Evolutionary conservation across 2,888 invertebrate genomes (phyloP), one percentile per base, ranked within the genome.

Genomic region (Blomia tropicalis): DNA sequence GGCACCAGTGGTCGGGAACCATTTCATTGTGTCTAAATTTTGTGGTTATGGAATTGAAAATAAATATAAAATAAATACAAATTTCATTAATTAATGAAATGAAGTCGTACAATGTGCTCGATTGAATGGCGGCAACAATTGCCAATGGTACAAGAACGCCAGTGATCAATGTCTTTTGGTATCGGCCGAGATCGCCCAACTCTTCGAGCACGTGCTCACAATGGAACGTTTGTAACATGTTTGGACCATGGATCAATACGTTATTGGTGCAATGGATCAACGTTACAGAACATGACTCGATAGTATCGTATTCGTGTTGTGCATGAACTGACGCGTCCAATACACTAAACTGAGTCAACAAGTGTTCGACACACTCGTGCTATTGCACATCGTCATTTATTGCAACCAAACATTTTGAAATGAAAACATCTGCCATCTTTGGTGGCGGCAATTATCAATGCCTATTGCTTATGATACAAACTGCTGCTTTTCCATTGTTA

Each of bases 1-100:
- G 17, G 30, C 64, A 64, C 64, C 64, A 64, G 41, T 64, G 64
- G n/a, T 64, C 62, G 17, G 64, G 62, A 4, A 43, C 36, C 25
- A 62, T 27, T 41, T 54, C 54, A 29, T 54, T 23, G 31, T 54
- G 22, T 30, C 60, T 60, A 25, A 23, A 4, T 29, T 27, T 54
- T 23, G 29, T 14, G 51, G 27, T 4, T 47, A 7, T n/a, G 14
- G 2, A 4, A 17, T 47, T 7, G 4, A 31, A 30, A n/a, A 32
- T 32, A 58, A 58, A 19, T n/a, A 27, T 29, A 27, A 5, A 29
- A 29, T n/a, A n/a, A n/a, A n/a, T n/a, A n/a, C n/a, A n/a, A n/a
- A n/a, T n/a, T n/a, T n/a, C n/a, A n/a, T n/a, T 2, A 27, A 2
- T 43, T 32, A 25, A 25, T 58, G 14, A 7, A 25, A 27, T n/a